A percentile compares a stretch with the other conserved stretches of the same genome.
These are phyloP conservation scores for Hyphantria cunea DNA, from an alignment of 1,140 invertebrate species.

Conservation along the genomic window DNA sequence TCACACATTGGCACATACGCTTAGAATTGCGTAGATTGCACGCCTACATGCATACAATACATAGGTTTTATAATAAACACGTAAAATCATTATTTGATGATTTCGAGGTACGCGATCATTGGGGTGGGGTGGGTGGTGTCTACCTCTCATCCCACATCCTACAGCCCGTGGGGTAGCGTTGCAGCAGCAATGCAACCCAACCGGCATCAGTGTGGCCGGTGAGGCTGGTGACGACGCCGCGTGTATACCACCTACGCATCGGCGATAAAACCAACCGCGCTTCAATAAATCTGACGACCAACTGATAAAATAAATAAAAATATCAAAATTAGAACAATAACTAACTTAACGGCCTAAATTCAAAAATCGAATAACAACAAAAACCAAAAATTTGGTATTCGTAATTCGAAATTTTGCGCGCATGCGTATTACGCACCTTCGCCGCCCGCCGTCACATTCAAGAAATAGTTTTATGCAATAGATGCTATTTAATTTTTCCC, in stretches of 20 bases:
- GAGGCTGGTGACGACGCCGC: conserved; percentile 65
- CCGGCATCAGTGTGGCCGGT: conserved; percentile 75
- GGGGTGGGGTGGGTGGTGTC: conserved; percentile 57
- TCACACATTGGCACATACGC: conserved; percentile 45
- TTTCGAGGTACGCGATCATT: conserved; percentile 71
- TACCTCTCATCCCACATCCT: conserved; percentile 52
- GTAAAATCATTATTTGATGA: conserved; percentile 81
- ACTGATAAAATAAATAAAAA: conserved; percentile 29
- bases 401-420: conserved; percentile 68
- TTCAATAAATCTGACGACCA: conserved; percentile 24
- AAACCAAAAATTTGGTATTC: conserved; percentile 74
- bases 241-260: conserved; percentile 78
- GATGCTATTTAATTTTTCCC: conserved; percentile 73
- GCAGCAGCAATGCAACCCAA: conserved; percentile 63
- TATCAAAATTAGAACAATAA: conserved; percentile 45
- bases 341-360: conserved; percentile 71
- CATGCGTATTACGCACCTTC: conserved; percentile 69
- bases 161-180: conserved; percentile 42
- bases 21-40: conserved; percentile 44
- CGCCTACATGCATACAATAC: conserved; percentile 32
- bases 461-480: conserved; percentile 78
- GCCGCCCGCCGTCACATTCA: conserved; percentile 77
- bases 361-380: conserved; percentile 50
- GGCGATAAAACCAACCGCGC: conserved; percentile 62
- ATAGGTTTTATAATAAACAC: conserved; percentile 77